These are phyloP conservation scores for Drosophila sulfurigaster DNA, from an alignment of 1,140 invertebrate species.

Conservation along the genomic window DNA sequence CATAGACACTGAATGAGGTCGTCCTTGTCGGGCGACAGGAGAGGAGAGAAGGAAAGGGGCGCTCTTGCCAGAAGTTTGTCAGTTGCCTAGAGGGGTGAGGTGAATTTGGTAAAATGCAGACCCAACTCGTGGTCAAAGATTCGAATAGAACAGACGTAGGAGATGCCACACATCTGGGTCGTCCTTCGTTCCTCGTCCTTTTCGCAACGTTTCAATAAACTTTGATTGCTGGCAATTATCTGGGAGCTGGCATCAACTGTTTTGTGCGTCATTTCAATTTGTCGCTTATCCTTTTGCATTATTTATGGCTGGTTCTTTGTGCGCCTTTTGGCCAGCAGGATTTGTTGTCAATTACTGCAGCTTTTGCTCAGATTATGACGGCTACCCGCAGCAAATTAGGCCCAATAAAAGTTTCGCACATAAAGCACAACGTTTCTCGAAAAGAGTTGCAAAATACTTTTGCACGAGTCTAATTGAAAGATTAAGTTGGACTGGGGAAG, in stretches of 20 bases:
- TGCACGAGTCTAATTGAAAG: conserved; percentile 47
- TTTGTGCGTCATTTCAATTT: conserved; percentile 50
- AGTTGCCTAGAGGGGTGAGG: conserved; percentile 17
- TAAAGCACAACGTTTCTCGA: conserved; percentile 31
- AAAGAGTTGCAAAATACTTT: background rate
- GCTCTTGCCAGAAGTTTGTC: background rate
- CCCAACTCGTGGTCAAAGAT: background rate
- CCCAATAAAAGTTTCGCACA: conserved; percentile 52
- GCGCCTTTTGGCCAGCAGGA: conserved; percentile 43
- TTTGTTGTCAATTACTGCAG: conserved; percentile 73
- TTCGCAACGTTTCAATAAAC: conserved; percentile 75
- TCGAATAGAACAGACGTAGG: background rate
- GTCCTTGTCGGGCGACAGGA: conserved; percentile 12
- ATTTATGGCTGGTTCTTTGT: conserved; percentile 49
- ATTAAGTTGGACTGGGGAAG: conserved; percentile 4
- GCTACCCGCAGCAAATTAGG: conserved; percentile 70
- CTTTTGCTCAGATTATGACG: conserved; percentile 38
- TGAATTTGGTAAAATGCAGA: conserved; percentile 19
- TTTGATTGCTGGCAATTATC: conserved; percentile 81
- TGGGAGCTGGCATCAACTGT: conserved; percentile 62
- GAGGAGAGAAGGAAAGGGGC: background rate
- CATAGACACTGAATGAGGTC: conserved; percentile 47
- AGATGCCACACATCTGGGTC: conserved; percentile 15
- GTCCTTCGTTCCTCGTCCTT: conserved; percentile 26
- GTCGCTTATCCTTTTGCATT: conserved; percentile 72